Evolutionary conservation across 1,140 invertebrate genomes (phyloP).

Genomic region (Sitophilus oryzae): DNA sequence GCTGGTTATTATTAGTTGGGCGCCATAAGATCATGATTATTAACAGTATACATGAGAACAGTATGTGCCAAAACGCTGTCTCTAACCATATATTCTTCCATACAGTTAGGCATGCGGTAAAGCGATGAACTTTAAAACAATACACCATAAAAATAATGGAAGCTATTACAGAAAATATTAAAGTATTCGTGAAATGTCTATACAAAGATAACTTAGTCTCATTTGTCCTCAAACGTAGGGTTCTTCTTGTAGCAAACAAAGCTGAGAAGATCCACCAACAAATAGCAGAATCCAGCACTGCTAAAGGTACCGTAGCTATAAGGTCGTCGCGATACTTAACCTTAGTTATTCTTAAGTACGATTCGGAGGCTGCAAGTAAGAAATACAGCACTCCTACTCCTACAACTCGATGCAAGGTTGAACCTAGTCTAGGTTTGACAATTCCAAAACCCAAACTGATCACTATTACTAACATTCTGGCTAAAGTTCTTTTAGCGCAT

Average conservation of each 20-base stretch:
- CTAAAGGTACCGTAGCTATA: constrained; percentile 67
- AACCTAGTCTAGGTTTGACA: constrained; percentile 84
- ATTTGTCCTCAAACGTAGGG: constrained; percentile 76
- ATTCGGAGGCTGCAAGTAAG: constrained; percentile 73
- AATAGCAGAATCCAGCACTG: constrained; percentile 65
- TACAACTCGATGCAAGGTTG: constrained; percentile 79
- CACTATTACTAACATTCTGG: constrained; percentile 88
- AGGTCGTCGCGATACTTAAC: constrained; percentile 61
- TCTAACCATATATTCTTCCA: constrained; percentile 92
- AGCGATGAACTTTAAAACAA: constrained; percentile 63
- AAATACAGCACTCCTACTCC: constrained; percentile 78
- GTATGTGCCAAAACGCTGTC: constrained; percentile 89
- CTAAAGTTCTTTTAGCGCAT: constrained; percentile 80
- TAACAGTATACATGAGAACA: constrained; percentile 80
- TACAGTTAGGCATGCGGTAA: constrained; percentile 47
- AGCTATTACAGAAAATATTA: constrained; percentile 82
- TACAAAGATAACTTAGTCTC: constrained; percentile 86
- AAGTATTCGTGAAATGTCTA: constrained; percentile 87
- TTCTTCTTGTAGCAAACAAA: constrained; percentile 83
- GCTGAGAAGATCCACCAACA: constrained; percentile 84
- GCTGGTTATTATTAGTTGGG: constrained; percentile 90
- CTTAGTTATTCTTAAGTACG: constrained; percentile 69
- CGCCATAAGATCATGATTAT: constrained; percentile 94
- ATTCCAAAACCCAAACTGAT: constrained; percentile 92
- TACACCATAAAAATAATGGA: constrained; percentile 90